These are phyloP conservation scores for Drepana arcuata DNA, from an alignment of 1,140 invertebrate species.

Conservation along the genomic window DNA sequence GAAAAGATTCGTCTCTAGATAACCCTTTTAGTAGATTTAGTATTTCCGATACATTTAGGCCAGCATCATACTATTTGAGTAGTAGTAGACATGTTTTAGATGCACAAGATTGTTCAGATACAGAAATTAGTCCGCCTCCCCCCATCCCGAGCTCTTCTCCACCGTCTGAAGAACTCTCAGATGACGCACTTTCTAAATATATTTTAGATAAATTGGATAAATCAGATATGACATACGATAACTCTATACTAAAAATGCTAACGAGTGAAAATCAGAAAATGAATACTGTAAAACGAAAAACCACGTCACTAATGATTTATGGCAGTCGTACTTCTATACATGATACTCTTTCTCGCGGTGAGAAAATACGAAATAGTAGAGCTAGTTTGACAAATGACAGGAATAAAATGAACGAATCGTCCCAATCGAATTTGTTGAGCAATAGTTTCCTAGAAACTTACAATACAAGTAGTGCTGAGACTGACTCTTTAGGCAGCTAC, in stretches of 20 bases:
- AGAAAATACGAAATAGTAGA: conserved; percentile 63
- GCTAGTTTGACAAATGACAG: conserved; percentile 53
- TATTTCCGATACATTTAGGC: conserved; percentile 88
- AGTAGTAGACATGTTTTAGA: conserved; percentile 75
- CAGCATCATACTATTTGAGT: conserved; percentile 88
- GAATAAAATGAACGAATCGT: conserved; percentile 33
- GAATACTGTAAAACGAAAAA: conserved; percentile 58
- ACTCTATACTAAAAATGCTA: conserved; percentile 65
- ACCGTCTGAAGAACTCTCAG: conserved; percentile 76
- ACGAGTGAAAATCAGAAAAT: conserved; percentile 61
- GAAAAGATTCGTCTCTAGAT: conserved; percentile 75
- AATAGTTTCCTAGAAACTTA: conserved; percentile 48
- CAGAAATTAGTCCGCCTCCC: conserved; percentile 85
- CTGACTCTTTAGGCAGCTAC: conserved; percentile 63
- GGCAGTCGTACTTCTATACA: conserved; percentile 69
- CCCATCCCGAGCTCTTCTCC: conserved; percentile 84
- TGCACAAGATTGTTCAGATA: conserved; percentile 85
- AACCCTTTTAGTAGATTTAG: conserved; percentile 77
- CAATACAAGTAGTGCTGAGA: conserved; percentile 54
- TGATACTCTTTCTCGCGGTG: conserved; percentile 67
- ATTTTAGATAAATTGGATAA: conserved; percentile 63
- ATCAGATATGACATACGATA: conserved; percentile 57
- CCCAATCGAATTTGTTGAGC: conserved; percentile 34
- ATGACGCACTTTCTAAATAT: conserved; percentile 59
- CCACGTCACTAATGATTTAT: conserved; percentile 69